These are phyloP conservation scores for Pseudorhombus dupliciocellatus DNA, from an alignment of 2,113 vertebrate species.

Conservation along the genomic window DNA sequence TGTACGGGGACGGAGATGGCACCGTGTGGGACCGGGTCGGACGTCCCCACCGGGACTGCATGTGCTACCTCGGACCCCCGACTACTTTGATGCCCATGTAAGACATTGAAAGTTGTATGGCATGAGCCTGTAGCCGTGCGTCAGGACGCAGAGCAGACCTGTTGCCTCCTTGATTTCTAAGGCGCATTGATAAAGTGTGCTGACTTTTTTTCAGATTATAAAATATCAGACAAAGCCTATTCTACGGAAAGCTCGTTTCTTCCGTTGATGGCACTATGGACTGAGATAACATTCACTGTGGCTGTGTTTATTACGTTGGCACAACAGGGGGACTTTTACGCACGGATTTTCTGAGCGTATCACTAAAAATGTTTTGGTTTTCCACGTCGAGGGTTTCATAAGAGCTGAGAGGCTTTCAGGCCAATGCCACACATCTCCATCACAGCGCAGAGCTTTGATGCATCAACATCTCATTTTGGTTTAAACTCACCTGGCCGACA, in stretches of 20 bases:
- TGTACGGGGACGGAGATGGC: conserved; percentile 80
- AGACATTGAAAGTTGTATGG: conserved; percentile 66
- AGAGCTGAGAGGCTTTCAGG: conserved; percentile 19
- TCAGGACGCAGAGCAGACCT: conserved; percentile 24
- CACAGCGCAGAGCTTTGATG: neutral
- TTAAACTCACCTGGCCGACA: neutral
- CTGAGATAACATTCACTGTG: neutral
- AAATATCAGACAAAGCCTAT: neutral
- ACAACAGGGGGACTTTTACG: conserved; percentile 2
- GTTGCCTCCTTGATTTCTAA: conserved; percentile 42
- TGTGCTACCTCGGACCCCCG: conserved; percentile 84
- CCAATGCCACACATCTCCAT: neutral
- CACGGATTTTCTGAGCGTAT: conserved; percentile 7
- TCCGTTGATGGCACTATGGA: neutral
- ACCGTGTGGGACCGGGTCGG: conserved; percentile 80
- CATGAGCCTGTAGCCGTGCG: neutral
- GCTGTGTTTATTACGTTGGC: neutral
- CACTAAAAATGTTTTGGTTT: conserved; percentile 17
- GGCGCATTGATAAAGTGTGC: conserved; percentile 5
- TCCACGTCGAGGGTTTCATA: conserved; percentile 35
- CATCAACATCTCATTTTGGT: neutral
- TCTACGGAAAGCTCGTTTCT: neutral
- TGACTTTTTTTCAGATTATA: neutral
- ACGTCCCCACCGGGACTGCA: conserved; percentile 79
- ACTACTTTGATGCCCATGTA: conserved; percentile 81